Conservation (phyloP, 1,140 invertebrate genomes). For the Cataglyphis hispanica region DNA sequence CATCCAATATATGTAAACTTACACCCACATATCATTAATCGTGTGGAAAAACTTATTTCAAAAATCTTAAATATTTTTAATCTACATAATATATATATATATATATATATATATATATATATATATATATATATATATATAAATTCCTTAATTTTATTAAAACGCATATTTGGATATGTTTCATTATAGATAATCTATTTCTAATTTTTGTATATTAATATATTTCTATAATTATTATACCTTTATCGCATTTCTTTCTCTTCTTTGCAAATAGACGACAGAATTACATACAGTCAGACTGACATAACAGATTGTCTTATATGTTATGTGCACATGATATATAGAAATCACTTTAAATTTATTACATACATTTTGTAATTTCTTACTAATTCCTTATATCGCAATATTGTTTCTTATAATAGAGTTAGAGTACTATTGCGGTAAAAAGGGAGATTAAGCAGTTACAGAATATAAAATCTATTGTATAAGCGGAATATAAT, state of each 20-base stretch:
- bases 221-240: not conserved
- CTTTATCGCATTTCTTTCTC: not conserved
- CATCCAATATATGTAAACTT: constrained; percentile 32
- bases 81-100: not conserved
- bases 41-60: constrained; percentile 19
- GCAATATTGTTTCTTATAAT: constrained; percentile 34
- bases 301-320: constrained; percentile 52
- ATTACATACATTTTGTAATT: constrained; percentile 44
- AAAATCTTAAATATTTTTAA: constrained; percentile 40
- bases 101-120: too few species aligned
- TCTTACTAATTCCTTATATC: constrained; percentile 30
- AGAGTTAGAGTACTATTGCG: constrained; percentile 20
- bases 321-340: constrained; percentile 37
- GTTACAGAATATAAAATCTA: constrained; percentile 59
- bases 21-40: constrained; percentile 15
- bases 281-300: constrained; percentile 33
- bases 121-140: not conserved
- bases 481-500: constrained; percentile 46
- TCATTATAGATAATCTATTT: constrained; percentile 24
- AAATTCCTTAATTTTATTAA: constrained; percentile 26
- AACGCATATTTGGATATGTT: constrained; percentile 45
- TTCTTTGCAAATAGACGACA: constrained; percentile 40
- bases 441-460: constrained; percentile 35
- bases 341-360: constrained; percentile 54
- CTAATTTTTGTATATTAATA: not conserved